These are phyloP conservation scores for Drosophila emarginata DNA, from an alignment of 2,888 invertebrate genomes.

Conservation along the genomic window DNA sequence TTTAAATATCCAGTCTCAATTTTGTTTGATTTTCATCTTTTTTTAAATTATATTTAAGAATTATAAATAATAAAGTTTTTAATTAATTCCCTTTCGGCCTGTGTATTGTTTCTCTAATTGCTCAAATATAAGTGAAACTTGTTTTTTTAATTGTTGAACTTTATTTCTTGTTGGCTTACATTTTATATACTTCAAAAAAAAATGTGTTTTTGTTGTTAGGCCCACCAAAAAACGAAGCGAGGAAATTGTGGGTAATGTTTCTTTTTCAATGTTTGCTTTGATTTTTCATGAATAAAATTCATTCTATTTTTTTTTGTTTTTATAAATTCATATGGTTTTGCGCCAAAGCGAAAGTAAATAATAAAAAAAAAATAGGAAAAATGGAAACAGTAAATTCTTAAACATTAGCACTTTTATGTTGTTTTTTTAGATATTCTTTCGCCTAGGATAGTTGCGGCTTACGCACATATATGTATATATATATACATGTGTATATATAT, in stretches of 20 bases:
- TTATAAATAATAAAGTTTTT: no score
- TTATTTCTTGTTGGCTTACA: constrained; percentile 71
- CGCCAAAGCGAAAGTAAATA: constrained; percentile 47
- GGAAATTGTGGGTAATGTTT: constrained; percentile 57
- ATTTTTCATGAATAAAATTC: constrained; percentile 59
- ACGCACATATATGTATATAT: constrained; percentile 5
- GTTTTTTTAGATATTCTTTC: constrained; percentile 59
- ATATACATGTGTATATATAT: neutral
- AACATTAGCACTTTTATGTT: constrained; percentile 35
- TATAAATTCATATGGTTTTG: constrained; percentile 45
- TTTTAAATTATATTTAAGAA: no score
- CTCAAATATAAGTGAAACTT: neutral
- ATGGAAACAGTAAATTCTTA: constrained; percentile 51
- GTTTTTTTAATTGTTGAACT: constrained; percentile 69
- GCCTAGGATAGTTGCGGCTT: constrained; percentile 56
- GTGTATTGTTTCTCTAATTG: no score
- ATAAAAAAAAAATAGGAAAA: constrained; percentile 22
- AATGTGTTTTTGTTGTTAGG: constrained; percentile 37
- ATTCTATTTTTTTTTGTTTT: constrained; percentile 10
- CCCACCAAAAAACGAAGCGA: constrained; percentile 60
- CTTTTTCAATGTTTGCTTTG: constrained; percentile 18
- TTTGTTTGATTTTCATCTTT: no score
- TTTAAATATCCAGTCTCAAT: no score
- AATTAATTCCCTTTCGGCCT: no score
- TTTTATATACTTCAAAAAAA: constrained; percentile 73